A percentile compares a stretch with the other conserved stretches of the same genome.
These are phyloP conservation scores for Deilephila elpenor DNA, from an alignment of 2,888 invertebrate species.

Conservation along the genomic window DNA sequence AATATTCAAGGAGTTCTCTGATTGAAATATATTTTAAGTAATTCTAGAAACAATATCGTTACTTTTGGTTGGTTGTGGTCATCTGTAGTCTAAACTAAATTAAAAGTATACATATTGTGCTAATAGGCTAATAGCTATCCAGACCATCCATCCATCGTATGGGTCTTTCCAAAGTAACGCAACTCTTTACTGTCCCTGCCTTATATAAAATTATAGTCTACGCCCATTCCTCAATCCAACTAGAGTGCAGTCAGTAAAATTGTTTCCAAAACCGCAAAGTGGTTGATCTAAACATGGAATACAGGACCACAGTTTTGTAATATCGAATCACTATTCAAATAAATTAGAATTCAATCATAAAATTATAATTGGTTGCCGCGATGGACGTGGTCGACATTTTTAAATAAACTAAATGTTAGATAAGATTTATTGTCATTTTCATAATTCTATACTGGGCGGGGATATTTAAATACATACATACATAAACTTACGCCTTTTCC, in stretches of 20 bases:
- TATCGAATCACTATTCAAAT: neutral
- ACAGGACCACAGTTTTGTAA: neutral
- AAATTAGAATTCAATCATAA: constrained; percentile 6
- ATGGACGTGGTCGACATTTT: neutral
- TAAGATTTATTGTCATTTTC: neutral
- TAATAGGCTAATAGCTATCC: too few species aligned
- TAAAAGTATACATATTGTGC: too few species aligned
- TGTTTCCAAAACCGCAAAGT: constrained; percentile 3
- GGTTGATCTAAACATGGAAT: neutral
- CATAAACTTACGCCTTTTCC: too few species aligned
- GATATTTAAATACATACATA: neutral
- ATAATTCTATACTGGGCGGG: neutral
- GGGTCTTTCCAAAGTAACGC: too few species aligned
- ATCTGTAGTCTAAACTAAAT: too few species aligned
- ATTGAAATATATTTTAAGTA: too few species aligned
- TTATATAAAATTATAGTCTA: neutral
- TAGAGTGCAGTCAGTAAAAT: neutral
- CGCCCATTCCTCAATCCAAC: too few species aligned
- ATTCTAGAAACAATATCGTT: too few species aligned
- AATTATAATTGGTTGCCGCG: constrained; percentile 14
- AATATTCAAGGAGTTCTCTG: too few species aligned
- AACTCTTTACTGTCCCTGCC: too few species aligned
- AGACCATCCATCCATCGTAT: too few species aligned
- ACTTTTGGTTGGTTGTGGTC: too few species aligned
- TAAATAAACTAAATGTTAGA: neutral